Conservation (phyloP, 2,888 invertebrate species). For the Steinernema hermaphroditum region DNA sequence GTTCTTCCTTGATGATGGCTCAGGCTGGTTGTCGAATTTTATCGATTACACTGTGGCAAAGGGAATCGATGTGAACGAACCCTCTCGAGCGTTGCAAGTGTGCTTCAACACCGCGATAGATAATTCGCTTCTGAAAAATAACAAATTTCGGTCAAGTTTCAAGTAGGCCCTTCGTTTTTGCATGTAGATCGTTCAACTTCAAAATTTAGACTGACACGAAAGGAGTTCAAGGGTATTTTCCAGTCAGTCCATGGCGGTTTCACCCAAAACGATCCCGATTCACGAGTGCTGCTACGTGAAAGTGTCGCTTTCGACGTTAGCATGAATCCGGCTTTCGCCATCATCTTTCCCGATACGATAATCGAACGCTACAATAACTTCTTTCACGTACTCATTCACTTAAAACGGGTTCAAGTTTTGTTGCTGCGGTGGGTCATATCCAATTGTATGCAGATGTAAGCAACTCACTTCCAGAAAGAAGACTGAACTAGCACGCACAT, state of each 20-base stretch:
- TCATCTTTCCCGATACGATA: not conserved
- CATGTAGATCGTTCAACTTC: not conserved
- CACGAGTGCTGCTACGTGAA: not conserved
- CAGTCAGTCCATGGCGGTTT: not conserved
- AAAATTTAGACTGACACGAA: not conserved
- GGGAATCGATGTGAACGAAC: not conserved
- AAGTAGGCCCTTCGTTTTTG: not conserved
- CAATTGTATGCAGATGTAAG: not conserved
- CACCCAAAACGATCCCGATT: not conserved
- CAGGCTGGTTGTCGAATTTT: constrained; percentile 10
- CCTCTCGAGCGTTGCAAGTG: not conserved
- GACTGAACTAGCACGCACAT: not conserved
- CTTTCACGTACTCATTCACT: not conserved
- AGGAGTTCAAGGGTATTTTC: not conserved
- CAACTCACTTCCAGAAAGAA: not conserved
- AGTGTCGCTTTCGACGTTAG: not conserved
- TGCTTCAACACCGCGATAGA: not conserved
- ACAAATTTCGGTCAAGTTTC: not conserved
- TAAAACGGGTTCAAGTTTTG: not conserved
- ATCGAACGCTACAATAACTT: not conserved
- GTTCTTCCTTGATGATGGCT: constrained; percentile 16
- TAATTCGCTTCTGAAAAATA: not conserved
- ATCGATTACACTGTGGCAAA: not conserved
- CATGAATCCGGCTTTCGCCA: constrained; percentile 9
- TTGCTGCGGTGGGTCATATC: not conserved